Evolutionary conservation across 2,888 invertebrate species (phyloP).

Genomic region (Pseudococcus longispinus): DNA sequence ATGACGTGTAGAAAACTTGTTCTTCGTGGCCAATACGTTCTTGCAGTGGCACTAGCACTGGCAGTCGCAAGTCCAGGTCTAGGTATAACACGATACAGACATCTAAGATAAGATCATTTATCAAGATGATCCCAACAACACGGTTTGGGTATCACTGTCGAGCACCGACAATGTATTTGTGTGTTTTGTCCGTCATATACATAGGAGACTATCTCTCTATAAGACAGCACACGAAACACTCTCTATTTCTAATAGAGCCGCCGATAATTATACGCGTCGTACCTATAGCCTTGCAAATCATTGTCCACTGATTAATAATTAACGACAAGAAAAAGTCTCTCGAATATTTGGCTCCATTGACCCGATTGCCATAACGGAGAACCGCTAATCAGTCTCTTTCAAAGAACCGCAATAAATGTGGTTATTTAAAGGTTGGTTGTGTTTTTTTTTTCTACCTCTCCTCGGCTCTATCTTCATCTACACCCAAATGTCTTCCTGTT

Average conservation of each 20-base stretch:
- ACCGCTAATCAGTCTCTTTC: constrained; percentile 47
- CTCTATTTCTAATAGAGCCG: constrained; percentile 2
- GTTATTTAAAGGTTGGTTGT: constrained; percentile 37
- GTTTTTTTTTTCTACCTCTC: too few species aligned
- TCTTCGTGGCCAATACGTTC: not conserved
- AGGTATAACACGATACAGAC: not conserved
- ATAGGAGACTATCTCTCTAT: not conserved
- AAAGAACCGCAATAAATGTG: constrained; percentile 18
- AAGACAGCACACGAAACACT: not conserved
- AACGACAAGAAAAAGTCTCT: constrained; percentile 50
- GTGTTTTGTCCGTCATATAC: not conserved
- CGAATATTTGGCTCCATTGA: constrained; percentile 32
- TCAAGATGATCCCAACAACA: not conserved
- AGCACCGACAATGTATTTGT: constrained; percentile 9
- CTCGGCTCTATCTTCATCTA: too few species aligned
- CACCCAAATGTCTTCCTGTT: constrained; percentile 39
- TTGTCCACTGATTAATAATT: constrained; percentile 55
- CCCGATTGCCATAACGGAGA: constrained; percentile 41
- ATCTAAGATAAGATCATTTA: not conserved
- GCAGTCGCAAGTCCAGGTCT: not conserved
- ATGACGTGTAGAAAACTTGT: not conserved
- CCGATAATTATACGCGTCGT: not conserved
- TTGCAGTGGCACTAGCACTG: not conserved
- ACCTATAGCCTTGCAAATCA: constrained; percentile 51
- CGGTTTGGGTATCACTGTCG: not conserved